Percentiles rank a stretch among this genome's conserved stretches.
Conservation (phyloP, 2,797 vertebrate genomes). For the Sebastolobus alascanus region DNA sequence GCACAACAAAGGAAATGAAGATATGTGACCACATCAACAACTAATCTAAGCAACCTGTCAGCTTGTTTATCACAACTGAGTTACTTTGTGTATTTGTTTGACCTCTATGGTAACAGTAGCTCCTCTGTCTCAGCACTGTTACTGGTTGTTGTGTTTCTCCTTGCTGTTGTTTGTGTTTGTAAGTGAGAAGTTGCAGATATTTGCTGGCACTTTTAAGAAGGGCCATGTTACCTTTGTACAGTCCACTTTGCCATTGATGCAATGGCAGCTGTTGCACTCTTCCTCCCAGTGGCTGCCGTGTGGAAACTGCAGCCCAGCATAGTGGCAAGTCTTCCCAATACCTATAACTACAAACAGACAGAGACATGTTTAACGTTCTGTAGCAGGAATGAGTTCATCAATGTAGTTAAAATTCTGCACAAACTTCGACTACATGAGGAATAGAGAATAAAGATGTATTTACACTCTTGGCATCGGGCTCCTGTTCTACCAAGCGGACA, state of each 20-base stretch:
- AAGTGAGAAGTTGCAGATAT: neutral
- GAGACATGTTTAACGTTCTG: neutral
- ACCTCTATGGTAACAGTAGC: conserved; percentile 14
- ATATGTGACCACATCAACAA: neutral
- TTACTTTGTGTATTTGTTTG: conserved; percentile 15
- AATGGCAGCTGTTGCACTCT: conserved; percentile 95
- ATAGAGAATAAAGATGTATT: conserved; percentile 26
- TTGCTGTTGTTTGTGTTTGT: neutral
- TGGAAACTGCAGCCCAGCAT: conserved; percentile 89
- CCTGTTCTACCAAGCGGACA: conserved; percentile 93
- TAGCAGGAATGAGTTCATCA: neutral
- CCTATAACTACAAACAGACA: conserved; percentile 85
- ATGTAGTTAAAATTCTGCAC: neutral
- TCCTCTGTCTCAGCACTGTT: neutral
- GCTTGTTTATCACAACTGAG: neutral
- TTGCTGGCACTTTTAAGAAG: neutral
- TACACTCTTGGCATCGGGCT: conserved; percentile 95
- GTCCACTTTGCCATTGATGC: conserved; percentile 89
- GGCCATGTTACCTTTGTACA: conserved; percentile 91
- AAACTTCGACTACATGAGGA: neutral
- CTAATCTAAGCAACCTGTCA: conserved; percentile 7
- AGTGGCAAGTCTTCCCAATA: conserved; percentile 91
- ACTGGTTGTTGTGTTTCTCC: neutral
- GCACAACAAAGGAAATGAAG: neutral
- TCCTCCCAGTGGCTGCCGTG: conserved; percentile 95